These are phyloP conservation scores for Gymnarchus niloticus DNA, from an alignment of 2,113 vertebrate genomes.

Conservation along the genomic window DNA sequence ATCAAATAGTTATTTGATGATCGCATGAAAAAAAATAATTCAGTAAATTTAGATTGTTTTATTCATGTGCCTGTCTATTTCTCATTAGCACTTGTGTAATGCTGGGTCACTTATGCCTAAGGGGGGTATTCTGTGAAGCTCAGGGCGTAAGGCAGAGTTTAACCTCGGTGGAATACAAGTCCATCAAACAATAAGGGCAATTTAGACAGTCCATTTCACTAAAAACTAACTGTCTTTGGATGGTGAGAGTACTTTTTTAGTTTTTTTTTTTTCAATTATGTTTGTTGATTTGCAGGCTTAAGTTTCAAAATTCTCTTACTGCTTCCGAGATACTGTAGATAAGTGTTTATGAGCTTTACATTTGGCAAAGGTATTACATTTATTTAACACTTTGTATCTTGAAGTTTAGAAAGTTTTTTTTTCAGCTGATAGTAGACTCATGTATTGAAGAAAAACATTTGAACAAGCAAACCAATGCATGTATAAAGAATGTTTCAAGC, in stretches of 20 bases:
- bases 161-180: background rate
- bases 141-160: background rate
- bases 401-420: background rate
- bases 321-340: background rate
- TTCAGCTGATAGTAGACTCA: slow-evolving; percentile 5
- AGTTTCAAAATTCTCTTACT: background rate
- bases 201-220: background rate
- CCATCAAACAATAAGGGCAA: slow-evolving; percentile 1
- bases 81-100: background rate
- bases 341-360: background rate
- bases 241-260: background rate
- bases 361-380: background rate
- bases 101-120: background rate
- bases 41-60: slow-evolving; percentile 2
- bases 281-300: background rate
- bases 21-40: slow-evolving; percentile 6
- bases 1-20: slow-evolving; percentile 2
- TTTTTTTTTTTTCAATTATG: background rate
- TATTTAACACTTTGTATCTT: background rate
- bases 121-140: background rate
- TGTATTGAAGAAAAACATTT: background rate
- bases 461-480: background rate
- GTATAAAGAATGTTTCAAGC: background rate
- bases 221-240: background rate
- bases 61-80: slow-evolving; percentile 1